Evolutionary conservation across 2,888 invertebrate genomes (phyloP), one percentile per base, ranked within the genome.

Genomic region (Protula sp.): DNA sequence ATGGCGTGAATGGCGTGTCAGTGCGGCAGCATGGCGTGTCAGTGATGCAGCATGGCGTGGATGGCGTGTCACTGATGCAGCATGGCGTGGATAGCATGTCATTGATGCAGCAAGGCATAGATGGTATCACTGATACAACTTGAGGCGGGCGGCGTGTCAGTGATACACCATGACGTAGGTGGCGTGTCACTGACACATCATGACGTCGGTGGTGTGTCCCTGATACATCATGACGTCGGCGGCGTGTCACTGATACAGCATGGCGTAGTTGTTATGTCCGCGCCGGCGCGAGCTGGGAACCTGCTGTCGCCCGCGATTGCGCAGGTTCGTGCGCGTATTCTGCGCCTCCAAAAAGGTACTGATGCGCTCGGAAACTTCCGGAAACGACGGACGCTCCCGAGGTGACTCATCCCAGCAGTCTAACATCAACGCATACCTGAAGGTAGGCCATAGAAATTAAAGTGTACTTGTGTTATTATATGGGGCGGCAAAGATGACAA

Each of bases 381-480:
- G 62, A 59, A 78, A 77, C 26, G 70, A 70, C 3, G 78, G 78
- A 45, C 78, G 60, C 28, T 63, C 61, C 19, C 69, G 66, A n/a
- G 76, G 74, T 9, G 66, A 64, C 38, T 72, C 74, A 55, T 74
- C 68, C 78, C 78, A 78, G 57, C 78, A 78, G 56, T 74, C 71
- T 29, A 74, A 64, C 76, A 78, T 78, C 72, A 78, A 70, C 1
- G 71, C 67, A 57, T 76, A 77, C 64, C 77, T 77, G 61, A 2
- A n/a, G 9, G 31, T 4, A 55, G n/a, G 26, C 24, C n/a, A n/a
- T n/a, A n/a, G n/a, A n/a, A n/a, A n/a, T n/a, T n/a, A n/a, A n/a
- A n/a, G 24, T 19, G 45, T 14, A 45, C 9, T 19, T 19, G 19
- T 45, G 9, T 19, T 30, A 53, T 9, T 19, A 53, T 22, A 4